These are phyloP conservation scores for Halictus rubicundus DNA, from an alignment of 1,140 invertebrate species.

Conservation along the genomic window DNA sequence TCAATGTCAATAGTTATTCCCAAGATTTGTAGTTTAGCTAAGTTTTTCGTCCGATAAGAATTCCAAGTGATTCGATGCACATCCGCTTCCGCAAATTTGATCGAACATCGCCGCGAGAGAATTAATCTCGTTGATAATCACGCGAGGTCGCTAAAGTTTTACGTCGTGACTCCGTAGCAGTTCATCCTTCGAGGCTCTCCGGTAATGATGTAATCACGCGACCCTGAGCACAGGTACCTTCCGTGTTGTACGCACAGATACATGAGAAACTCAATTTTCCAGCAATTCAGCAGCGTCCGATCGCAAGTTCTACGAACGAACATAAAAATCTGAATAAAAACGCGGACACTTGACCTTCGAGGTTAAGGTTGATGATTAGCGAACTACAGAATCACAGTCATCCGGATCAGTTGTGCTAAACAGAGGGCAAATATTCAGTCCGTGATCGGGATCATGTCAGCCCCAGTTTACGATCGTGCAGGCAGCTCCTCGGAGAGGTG, in stretches of 20 bases:
- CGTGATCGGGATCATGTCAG: too few relatives aligned
- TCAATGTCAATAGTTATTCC: too few relatives aligned
- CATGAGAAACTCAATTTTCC: slow-evolving; percentile 29
- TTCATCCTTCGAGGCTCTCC: slow-evolving; percentile 5
- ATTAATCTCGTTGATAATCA: slow-evolving; percentile 27
- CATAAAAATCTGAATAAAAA: background rate
- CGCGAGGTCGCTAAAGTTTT: slow-evolving; percentile 46
- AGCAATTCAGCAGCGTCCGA: background rate
- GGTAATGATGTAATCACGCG: slow-evolving; percentile 57
- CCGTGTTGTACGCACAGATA: background rate
- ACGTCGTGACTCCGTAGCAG: slow-evolving; percentile 8
- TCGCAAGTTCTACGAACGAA: background rate
- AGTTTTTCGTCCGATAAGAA: too few relatives aligned
- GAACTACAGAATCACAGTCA: too few relatives aligned
- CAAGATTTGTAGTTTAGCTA: too few relatives aligned
- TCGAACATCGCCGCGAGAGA: background rate
- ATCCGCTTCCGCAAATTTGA: background rate
- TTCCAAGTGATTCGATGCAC: too few relatives aligned
- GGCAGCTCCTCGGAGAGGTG: background rate
- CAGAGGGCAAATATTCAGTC: too few relatives aligned
- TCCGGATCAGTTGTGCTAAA: too few relatives aligned
- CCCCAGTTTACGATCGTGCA: too few relatives aligned
- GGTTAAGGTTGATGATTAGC: too few relatives aligned
- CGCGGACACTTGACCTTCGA: background rate
- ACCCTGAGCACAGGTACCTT: slow-evolving; percentile 13